Percentiles rank a stretch among this genome's conserved stretches.
phyloP scores from a whole-genome alignment of 2,797 vertebrate genomes.

The Siniperca undulata region DNA sequence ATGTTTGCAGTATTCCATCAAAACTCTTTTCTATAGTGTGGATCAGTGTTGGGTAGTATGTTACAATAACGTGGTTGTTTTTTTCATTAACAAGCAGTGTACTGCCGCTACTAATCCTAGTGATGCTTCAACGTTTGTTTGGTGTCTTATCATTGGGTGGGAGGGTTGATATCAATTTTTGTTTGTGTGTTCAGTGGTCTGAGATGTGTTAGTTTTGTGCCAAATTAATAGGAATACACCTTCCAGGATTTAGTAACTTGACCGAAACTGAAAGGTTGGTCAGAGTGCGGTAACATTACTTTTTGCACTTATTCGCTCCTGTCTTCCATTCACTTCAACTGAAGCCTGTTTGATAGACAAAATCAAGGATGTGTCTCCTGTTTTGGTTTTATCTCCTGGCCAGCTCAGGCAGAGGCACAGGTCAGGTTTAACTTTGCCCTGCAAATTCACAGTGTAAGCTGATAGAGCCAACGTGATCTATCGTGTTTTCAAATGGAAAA shows the following conservation, averaged over 20 bases:
- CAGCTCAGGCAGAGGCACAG: not conserved
- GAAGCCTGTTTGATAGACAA: not conserved
- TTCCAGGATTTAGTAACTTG: not conserved
- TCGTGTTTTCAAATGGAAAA: not conserved
- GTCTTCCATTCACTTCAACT: not conserved
- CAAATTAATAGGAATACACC: no score
- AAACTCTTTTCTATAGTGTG: no score
- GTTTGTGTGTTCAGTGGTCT: no score
- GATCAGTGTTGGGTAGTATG: no score
- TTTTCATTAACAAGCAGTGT: no score
- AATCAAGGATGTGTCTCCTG: not conserved
- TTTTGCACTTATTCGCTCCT: not conserved
- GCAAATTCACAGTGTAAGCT: not conserved
- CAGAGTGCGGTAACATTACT: not conserved
- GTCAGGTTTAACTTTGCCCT: not conserved
- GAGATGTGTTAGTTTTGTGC: no score
- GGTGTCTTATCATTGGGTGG: no score
- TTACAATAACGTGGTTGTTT: no score
- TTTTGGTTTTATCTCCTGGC: not conserved
- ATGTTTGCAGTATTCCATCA: no score
- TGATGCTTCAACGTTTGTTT: no score
- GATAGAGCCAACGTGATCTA: not conserved
- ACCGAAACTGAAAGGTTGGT: not conserved
- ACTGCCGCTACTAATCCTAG: no score
- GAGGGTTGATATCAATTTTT: no score